A percentile compares a stretch with the other conserved stretches of the same genome.
Evolutionary conservation across 2,888 invertebrate genomes (phyloP).

Genomic region (Nebria salina): DNA sequence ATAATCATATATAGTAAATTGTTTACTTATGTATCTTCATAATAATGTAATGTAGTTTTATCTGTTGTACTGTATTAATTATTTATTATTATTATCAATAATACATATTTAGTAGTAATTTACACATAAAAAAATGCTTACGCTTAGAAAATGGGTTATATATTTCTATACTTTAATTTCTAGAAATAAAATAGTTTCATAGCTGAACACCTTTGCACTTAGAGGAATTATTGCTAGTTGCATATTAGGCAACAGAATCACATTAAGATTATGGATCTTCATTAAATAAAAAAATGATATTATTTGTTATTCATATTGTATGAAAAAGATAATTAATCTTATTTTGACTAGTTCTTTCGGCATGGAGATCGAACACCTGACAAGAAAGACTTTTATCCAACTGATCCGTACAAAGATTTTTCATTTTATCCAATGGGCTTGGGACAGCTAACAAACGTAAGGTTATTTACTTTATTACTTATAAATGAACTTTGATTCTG

Average conservation of each 20-base stretch:
- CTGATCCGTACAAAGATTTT: slow-evolving; percentile 73
- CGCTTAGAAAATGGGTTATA: slow-evolving; percentile 2
- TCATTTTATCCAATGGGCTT: slow-evolving; percentile 77
- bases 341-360: slow-evolving; percentile 70
- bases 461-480: slow-evolving; percentile 50
- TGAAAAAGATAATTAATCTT: background rate
- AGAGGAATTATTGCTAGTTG: too few relatives aligned
- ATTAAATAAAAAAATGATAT: too few relatives aligned
- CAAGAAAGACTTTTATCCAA: slow-evolving; percentile 71
- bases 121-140: background rate
- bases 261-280: too few relatives aligned
- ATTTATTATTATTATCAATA: slow-evolving; percentile 10
- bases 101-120: background rate
- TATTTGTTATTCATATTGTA: too few relatives aligned
- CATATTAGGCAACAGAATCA: too few relatives aligned
- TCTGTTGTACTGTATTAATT: background rate
- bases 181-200: too few relatives aligned
- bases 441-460: slow-evolving; percentile 82
- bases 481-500: background rate
- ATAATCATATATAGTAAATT: background rate
- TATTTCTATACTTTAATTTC: background rate
- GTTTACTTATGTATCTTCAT: background rate
- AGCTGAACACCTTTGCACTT: too few relatives aligned
- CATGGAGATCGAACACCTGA: slow-evolving; percentile 85
- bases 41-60: slow-evolving; percentile 6